Evolutionary conservation across 23 tunicate species (phyloP), one percentile per base, ranked within the genome.

Genomic region (Ascidia mentula): DNA sequence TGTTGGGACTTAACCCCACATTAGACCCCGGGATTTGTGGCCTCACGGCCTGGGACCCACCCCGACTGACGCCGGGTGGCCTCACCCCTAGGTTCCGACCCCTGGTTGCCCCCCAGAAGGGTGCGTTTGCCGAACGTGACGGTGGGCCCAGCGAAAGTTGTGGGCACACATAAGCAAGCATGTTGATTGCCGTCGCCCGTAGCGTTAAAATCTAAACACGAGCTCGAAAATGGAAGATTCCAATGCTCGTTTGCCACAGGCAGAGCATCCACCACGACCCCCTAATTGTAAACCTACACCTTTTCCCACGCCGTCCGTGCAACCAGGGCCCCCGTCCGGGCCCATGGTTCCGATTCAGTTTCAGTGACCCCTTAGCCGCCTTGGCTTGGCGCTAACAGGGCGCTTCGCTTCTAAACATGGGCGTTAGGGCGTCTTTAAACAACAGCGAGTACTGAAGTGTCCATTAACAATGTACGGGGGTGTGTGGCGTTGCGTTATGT

Each of bases 201-300:
- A 53, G 12, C 65, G 65, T 53, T 53, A 28, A 53, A 53, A 28
- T 28, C 65, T 28, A 53, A 53, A 53, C 65, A 53, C 65, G 65
- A 26, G 65, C 65, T 28, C 65, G 65, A 53, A 53, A 53, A 53
- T 53, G 65, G 65, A 53, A 53, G 28, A 53, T 53, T 53, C 65
- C 65, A 20, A 26, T 53, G 65, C 65, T 53, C 24, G 65, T 53
- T 53, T 53, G 65, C 65, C 65, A 28, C 1, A 20, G 2, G 65
- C n/a, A n/a, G 12, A 20, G 22, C 65, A 20, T 53, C 65, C 65
- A 28, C 65, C 65, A 28, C 65, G 65, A 53, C 65, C 65, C n/a
- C 65, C 65, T 53, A 53, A 53, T 53, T 53, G 65, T 53, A 53
- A 53, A 53, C 65, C 65, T 53, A 53, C 65, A 53, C 65, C 65